Conservation (phyloP, 2,113 vertebrate genomes). For the Tor tambroides region DNA sequence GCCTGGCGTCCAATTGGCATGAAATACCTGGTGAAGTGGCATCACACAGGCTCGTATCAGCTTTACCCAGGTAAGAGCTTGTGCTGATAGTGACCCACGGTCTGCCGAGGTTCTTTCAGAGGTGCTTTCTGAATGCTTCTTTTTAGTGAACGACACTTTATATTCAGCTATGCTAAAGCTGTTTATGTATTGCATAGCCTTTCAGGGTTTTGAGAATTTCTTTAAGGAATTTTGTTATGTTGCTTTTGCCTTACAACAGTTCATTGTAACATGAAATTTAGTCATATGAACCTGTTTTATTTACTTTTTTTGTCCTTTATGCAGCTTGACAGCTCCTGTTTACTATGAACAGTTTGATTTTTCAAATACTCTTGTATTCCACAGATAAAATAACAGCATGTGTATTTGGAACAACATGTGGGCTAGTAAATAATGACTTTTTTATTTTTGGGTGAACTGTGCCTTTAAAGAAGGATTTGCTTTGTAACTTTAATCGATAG, state of each 20-base stretch:
- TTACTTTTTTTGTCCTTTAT: background rate
- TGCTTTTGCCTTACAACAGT: background rate
- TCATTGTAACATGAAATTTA: background rate
- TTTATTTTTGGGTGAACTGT: background rate
- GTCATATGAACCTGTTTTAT: background rate
- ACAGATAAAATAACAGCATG: background rate
- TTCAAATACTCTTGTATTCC: background rate
- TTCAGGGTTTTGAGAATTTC: background rate
- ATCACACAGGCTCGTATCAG: conserved; percentile 93
- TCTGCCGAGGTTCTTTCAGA: background rate
- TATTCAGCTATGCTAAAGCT: background rate
- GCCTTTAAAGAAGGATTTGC: conserved; percentile 7
- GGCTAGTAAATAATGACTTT: background rate
- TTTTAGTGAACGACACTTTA: background rate
- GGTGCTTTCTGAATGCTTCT: background rate
- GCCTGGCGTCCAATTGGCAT: conserved; percentile 87
- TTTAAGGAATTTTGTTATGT: background rate
- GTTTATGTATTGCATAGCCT: background rate
- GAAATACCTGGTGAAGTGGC: conserved; percentile 89
- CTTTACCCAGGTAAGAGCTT: conserved; percentile 88
- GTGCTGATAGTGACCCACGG: background rate
- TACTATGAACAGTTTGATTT: background rate
- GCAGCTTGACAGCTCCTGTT: background rate
- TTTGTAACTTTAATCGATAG: conserved; percentile 13
- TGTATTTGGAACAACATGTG: background rate